Conservation (phyloP, 2,113 vertebrate species). For the Labeo catla region DNA sequence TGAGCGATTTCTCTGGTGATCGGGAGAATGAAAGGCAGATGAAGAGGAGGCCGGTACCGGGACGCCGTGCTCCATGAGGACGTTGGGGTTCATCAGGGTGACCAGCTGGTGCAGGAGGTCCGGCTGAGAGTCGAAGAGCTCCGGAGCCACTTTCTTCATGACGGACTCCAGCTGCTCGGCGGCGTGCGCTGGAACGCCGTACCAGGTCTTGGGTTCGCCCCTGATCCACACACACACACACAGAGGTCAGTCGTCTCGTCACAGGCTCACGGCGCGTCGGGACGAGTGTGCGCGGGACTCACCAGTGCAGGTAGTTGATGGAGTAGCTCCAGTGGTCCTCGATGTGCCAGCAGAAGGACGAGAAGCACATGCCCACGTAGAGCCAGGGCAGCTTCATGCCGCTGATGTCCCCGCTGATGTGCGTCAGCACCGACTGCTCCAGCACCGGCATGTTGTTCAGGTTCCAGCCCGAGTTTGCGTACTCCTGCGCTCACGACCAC, state of each 20-base stretch:
- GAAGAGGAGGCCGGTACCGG: conserved; percentile 75
- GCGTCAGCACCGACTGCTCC: conserved; percentile 94
- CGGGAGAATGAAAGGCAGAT: too few species aligned
- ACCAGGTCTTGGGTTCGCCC: conserved; percentile 99
- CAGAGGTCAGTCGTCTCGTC: not conserved
- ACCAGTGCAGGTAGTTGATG: conserved; percentile 99
- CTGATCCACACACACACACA: conserved; percentile 65
- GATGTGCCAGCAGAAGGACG: conserved; percentile 98
- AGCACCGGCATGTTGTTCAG: conserved; percentile 98
- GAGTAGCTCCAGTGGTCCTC: conserved; percentile 99
- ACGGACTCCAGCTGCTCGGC: conserved; percentile 95
- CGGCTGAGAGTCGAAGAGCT: conserved; percentile 95
- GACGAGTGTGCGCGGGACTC: conserved; percentile 6
- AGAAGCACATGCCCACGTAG: conserved; percentile 98
- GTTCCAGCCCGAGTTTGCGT: conserved; percentile 96
- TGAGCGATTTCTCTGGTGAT: too few species aligned
- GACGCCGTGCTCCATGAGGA: conserved; percentile 97
- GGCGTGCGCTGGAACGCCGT: conserved; percentile 93
- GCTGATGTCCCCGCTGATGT: conserved; percentile 97
- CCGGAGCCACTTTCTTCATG: conserved; percentile 95
- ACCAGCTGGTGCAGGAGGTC: conserved; percentile 97
- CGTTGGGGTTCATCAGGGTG: conserved; percentile 98
- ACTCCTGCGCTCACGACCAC: conserved; percentile 80
- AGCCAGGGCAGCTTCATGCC: conserved; percentile 99
- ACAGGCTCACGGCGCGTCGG: too few species aligned